Evolutionary conservation across 2,113 vertebrate genomes (phyloP), one percentile per base, ranked within the genome.

Genomic region (Nothobranchius furzeri): DNA sequence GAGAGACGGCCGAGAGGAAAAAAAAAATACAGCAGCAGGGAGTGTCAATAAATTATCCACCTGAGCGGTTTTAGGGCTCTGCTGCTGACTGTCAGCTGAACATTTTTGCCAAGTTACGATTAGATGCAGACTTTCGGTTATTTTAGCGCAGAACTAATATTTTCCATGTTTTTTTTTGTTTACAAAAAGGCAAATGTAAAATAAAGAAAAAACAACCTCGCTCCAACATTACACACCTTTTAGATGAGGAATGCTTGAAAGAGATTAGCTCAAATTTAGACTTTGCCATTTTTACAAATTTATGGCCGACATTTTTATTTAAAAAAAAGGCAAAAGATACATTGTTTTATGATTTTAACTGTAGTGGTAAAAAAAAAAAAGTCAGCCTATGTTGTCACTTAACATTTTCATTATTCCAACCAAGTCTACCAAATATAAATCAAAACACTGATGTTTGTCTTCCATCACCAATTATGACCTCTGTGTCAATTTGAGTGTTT

Each of bases 1-100:
- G 86, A 84, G 87, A 84, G 77, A 63, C 81, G 81, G 82, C 76
- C 72, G 48, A 81, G 84, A 90, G 83, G 87, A 87, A 83, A 88
- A 87, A 83, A 78, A 83, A 79, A 11, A 84, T 75, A 20, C 77
- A 62, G 76, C 51, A 74, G 68, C 72, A 92, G 92, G 92, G 92
- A 92, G 87, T 76, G 92, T 93, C 91, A 71, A 56, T 89, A 93
- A 92, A 93, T 92, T 85, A 89, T 82, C 58, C 70, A 52, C 78
- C 40, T 20, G 2, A 66, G 64, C 65, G 36, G 35, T 12, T 20
- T 15, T 14, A 25, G 12, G 37, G 49, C 48, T 6, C 3, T 17
- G 30, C 30, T 30, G 30, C 30, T 30, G 30, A 30, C 30, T 30
- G 2, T 30, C 0, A 11, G 12, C 7, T 45, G 54, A 56, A 14